Conservation (phyloP, 2,888 invertebrate genomes). For the Chydorus sphaericus region DNA sequence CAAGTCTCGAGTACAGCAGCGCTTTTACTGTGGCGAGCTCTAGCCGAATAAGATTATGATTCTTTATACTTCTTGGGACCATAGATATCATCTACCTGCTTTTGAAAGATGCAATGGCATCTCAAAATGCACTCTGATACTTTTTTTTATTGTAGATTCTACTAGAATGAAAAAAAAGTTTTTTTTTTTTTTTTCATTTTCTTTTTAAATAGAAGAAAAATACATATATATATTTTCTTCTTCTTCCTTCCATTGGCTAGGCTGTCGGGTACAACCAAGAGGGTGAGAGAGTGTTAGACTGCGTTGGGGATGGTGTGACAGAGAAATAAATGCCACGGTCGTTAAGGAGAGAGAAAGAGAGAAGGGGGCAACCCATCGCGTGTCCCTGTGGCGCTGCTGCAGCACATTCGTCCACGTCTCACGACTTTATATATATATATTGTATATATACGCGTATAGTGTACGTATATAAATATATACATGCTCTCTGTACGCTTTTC, state of each 20-base stretch:
- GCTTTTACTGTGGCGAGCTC: no score
- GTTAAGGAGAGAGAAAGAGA: background rate
- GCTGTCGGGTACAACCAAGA: background rate
- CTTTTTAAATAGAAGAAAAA: background rate
- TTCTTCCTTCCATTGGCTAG: background rate
- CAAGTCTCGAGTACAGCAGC: background rate
- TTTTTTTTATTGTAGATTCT: background rate
- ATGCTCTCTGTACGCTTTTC: background rate
- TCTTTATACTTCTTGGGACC: background rate
- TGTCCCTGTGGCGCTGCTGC: constrained; percentile 6
- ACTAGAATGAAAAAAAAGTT: no score
- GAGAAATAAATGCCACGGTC: constrained; percentile 7
- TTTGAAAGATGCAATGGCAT: constrained; percentile 4
- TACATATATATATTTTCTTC: background rate
- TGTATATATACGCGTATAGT: no score
- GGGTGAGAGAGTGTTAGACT: constrained; percentile 6
- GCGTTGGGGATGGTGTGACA: constrained; percentile 6
- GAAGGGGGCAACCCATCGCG: background rate
- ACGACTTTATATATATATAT: constrained; percentile 1
- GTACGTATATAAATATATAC: no score
- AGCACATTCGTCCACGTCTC: constrained; percentile 6
- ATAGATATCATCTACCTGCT: constrained; percentile 3
- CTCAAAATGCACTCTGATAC: background rate
- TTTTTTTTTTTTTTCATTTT: background rate
- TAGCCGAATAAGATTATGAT: no score